Base-by-base conservation (phyloP, 37 sponge, comb jelly and placozoan genomes). In the Haliclona indistincta region DNA sequence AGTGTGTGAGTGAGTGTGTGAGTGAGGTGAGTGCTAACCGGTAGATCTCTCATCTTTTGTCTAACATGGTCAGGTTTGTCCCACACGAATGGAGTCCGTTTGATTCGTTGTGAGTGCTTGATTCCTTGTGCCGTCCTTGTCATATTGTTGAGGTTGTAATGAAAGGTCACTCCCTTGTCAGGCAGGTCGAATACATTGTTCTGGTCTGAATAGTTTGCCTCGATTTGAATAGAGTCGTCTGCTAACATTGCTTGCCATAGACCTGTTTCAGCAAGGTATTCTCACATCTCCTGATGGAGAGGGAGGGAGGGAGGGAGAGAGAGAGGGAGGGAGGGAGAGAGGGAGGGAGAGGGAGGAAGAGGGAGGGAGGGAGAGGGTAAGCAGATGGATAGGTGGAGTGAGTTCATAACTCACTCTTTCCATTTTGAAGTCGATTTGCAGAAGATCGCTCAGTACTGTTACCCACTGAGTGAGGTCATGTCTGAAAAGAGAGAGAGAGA, bases 41-140 rank as follows among this genome's bases (percentile, higher is more conserved):
- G n/a, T n/a, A n/a, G n/a, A n/a, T n/a, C n/a, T n/a, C n/a, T n/a
- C n/a, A n/a, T n/a, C n/a, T n/a, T n/a, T n/a, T n/a, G n/a, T n/a
- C n/a, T n/a, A n/a, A n/a, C n/a, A n/a, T n/a, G n/a, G n/a, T 90
- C 91, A 11, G 78, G 81, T 49, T 62, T 71, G 11, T 90, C 91
- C 69, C 85, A 81, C 25, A 81, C 35, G 25, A 73, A 47, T 10
- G 43, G 47, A 29, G 74, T 81, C 25, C 91, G 43, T 54, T 82
- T 84, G 11, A 90, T 45, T 26, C 81, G 60, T 32, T 90, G 91
- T 23, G 69, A n/a, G 41, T 64, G 54, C 71, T 86, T 86, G 20
- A 74, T 70, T 20, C 82, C 75, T 2, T 75, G 67, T 56, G 84
- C 86, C 11, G 63, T n/a, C 4, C 86, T 67, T 4, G 70, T 74